Conservation (phyloP, 2,797 vertebrate species). For the Myotis findleyi region DNA sequence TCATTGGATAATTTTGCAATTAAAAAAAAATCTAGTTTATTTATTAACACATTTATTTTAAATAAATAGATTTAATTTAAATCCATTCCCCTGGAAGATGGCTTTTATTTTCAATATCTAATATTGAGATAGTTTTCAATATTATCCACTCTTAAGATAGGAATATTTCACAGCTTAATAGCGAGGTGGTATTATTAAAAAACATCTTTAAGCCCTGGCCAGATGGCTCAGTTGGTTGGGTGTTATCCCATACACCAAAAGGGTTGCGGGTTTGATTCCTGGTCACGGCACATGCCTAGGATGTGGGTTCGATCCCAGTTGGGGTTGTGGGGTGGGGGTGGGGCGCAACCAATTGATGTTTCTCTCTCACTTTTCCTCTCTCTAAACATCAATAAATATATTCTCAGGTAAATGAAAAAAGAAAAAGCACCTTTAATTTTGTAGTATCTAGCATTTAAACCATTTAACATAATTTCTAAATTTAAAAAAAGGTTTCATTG, state of each 20-base stretch:
- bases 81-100: neutral
- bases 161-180: conserved; percentile 46
- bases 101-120: neutral
- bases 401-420: neutral
- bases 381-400: neutral
- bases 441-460: conserved; percentile 33
- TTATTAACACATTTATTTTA: conserved; percentile 24
- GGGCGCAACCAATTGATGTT: neutral
- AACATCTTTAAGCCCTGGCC: neutral
- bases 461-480: conserved; percentile 3
- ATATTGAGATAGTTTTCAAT: neutral
- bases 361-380: neutral
- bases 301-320: neutral
- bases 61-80: neutral
- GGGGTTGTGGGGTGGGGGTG: neutral
- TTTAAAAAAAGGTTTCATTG: neutral
- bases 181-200: neutral
- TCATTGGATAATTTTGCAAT: conserved; percentile 4
- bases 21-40: neutral
- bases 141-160: neutral
- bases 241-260: neutral
- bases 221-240: neutral
- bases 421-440: conserved; percentile 49
- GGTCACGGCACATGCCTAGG: neutral
- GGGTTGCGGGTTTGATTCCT: neutral